Percentiles rank a stretch among this genome's conserved stretches.
Evolutionary conservation across 1,140 invertebrate genomes (phyloP).

Genomic region (Pentalonia nigronervosa): DNA sequence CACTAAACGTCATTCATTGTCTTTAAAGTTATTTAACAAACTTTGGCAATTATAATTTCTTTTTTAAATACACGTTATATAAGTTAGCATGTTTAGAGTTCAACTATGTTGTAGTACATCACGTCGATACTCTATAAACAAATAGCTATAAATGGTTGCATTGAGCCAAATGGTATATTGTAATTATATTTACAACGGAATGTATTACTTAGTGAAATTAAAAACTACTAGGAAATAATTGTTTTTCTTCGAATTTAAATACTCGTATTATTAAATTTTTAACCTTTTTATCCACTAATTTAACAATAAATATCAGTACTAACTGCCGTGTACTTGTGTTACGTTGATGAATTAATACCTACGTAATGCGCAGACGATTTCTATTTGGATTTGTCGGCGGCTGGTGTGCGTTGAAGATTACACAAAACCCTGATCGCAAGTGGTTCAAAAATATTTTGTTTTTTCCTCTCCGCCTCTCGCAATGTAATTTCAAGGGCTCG

Average conservation of each 20-base stretch:
- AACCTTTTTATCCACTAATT: neutral
- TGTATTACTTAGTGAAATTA: neutral
- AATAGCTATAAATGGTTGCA: neutral
- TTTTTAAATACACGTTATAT: neutral
- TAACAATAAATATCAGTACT: neutral
- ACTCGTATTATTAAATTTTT: neutral
- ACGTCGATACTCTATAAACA: neutral
- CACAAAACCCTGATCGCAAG: neutral
- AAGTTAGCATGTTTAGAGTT: neutral
- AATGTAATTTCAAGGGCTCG: neutral
- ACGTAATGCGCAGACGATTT: neutral
- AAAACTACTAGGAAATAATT: neutral
- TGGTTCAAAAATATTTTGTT: neutral
- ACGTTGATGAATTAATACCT: neutral
- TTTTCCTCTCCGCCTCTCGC: neutral
- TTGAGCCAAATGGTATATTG: neutral
- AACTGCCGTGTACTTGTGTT: neutral
- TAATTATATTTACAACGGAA: neutral
- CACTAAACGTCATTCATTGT: neutral
- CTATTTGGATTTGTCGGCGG: neutral
- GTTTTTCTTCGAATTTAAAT: neutral
- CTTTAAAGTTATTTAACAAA: neutral
- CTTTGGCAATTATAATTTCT: conserved; percentile 34
- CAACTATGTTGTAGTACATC: neutral
- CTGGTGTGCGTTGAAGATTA: neutral